Evolutionary conservation across 2,888 invertebrate species (phyloP), one percentile per base, ranked within the genome.

Genomic region (Myopa tessellatipennis): DNA sequence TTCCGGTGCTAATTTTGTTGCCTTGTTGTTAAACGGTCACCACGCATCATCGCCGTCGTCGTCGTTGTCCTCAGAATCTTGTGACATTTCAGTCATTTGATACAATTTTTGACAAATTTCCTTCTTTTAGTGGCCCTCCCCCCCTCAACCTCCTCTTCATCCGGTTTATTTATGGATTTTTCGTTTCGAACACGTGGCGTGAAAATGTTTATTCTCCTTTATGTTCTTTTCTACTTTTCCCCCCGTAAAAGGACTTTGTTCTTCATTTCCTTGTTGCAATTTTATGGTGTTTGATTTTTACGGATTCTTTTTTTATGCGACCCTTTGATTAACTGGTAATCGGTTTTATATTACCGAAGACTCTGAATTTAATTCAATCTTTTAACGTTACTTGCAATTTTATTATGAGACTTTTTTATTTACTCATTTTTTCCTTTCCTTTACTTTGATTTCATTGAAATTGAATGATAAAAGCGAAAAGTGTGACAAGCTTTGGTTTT

Each of bases 31-130:
- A 61, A 61, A 26, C 61, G 61, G 4, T 61, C 8, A 61, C 34
- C 18, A 26, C 34, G 61, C n/a, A 18, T 34, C 38, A 65, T 14
- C 36, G 36, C 34, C 26, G 34, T 63, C 0, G 1, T 3, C 36
- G 36, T 65, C 26, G 34, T 65, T 3, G 34, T 14, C 36, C 10
- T 45, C 45, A 6, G 1, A 8, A 45, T 45, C 3, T 45, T 45
- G 45, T 65, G 65, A 65, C 65, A 65, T 65, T 18, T 34, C 26
- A 63, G 26, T 6, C 61, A 63, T 26, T 65, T 65, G 65, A 65
- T 65, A 34, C 16, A 36, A 65, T 36, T 65, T 65, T 3, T 10
- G 26, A 61, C n/a, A 61, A 26, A 61, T 10, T 12, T 1, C 4
- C 61, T 26, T 45, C 45, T 8, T 45, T 45, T 26, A 26, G 45